Conservation (phyloP, 1,140 invertebrate species). For the Drosophila novamexicana region DNA sequence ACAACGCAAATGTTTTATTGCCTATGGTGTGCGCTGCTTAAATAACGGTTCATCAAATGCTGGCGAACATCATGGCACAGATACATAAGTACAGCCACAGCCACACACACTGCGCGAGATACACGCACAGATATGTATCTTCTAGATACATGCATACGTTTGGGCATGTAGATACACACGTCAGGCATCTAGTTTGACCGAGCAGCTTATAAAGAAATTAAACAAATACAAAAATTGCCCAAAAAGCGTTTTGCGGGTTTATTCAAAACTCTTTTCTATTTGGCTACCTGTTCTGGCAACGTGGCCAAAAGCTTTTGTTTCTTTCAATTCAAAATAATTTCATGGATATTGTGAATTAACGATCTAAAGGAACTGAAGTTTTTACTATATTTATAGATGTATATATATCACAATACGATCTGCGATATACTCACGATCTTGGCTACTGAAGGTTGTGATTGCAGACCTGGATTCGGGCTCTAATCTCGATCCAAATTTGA, state of each 20-base stretch:
- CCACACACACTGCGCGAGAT: background rate
- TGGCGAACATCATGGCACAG: slow-evolving; percentile 21
- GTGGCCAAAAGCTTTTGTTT: slow-evolving; percentile 1
- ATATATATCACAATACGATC: too few relatives aligned
- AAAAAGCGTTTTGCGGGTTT: slow-evolving; percentile 13
- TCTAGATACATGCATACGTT: background rate
- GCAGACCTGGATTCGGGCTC: too few relatives aligned
- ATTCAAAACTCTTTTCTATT: background rate
- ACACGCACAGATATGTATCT: slow-evolving; percentile 5
- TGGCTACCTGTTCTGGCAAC: slow-evolving; percentile 1
- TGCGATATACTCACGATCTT: too few relatives aligned
- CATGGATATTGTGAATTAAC: background rate
- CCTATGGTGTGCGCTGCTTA: slow-evolving; percentile 49
- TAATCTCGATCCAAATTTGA: too few relatives aligned
- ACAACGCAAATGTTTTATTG: slow-evolving; percentile 40
- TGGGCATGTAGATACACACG: slow-evolving; percentile 18
- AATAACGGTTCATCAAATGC: slow-evolving; percentile 54
- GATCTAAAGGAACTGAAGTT: too few relatives aligned
- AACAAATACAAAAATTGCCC: slow-evolving; percentile 7
- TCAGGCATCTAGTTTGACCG: background rate
- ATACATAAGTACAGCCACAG: slow-evolving; percentile 25
- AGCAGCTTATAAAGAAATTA: slow-evolving; percentile 3
- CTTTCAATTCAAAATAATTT: background rate
- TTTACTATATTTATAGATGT: too few relatives aligned
- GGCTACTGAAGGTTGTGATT: too few relatives aligned